Evolutionary conservation across 2,888 invertebrate species (phyloP).

Genomic region (Cerceris rybyensis): DNA sequence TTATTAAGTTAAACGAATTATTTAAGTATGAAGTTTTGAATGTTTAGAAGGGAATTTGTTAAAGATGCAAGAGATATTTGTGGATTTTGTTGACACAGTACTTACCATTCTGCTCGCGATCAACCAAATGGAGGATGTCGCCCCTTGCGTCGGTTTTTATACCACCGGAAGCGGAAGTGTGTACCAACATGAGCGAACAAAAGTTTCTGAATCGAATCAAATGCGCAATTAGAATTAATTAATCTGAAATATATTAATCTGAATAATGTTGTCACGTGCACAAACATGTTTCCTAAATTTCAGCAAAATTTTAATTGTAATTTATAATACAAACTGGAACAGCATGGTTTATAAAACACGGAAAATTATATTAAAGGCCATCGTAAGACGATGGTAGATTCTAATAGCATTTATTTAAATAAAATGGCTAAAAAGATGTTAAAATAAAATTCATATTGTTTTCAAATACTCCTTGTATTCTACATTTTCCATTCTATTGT

Average conservation of each 20-base stretch:
- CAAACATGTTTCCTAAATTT: no score
- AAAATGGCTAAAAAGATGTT: no score
- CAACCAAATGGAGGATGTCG: slow-evolving; percentile 73
- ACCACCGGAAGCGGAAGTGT: neutral
- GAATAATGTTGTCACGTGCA: no score
- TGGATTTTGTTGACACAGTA: slow-evolving; percentile 45
- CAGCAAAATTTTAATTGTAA: no score
- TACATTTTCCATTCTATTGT: no score
- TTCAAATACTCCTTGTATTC: no score
- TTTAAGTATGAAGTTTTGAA: neutral
- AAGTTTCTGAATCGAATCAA: neutral
- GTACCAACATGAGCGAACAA: slow-evolving; percentile 9
- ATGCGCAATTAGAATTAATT: neutral
- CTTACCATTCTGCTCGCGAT: slow-evolving; percentile 70
- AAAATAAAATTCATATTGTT: no score
- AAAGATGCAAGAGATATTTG: slow-evolving; percentile 40
- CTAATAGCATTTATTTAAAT: no score
- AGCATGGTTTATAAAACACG: no score
- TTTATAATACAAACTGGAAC: no score
- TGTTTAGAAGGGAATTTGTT: neutral
- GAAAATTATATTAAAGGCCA: no score
- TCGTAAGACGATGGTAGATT: no score
- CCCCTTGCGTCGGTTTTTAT: slow-evolving; percentile 25
- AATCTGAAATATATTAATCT: neutral
- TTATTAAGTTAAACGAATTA: neutral